Conservation (phyloP, 1,140 invertebrate species). For the Euwallacea similis region DNA sequence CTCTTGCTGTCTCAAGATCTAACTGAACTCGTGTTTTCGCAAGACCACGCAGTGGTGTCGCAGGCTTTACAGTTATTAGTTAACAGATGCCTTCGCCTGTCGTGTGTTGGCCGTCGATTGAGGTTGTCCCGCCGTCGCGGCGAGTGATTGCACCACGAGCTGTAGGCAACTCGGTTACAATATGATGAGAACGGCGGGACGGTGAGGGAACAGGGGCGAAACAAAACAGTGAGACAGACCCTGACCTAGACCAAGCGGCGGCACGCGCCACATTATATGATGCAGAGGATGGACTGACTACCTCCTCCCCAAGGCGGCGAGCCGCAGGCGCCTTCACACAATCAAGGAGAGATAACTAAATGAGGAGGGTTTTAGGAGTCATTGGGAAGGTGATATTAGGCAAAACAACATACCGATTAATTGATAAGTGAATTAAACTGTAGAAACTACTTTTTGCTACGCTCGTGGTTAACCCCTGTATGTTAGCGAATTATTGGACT, state of each 20-base stretch:
- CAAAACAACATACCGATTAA: too few species aligned
- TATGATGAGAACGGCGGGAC: not conserved
- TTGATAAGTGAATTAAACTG: too few species aligned
- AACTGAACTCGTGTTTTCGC: too few species aligned
- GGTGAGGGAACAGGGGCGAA: constrained; percentile 14
- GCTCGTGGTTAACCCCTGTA: too few species aligned
- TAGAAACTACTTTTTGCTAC: too few species aligned
- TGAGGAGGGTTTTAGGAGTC: too few species aligned
- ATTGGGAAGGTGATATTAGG: too few species aligned
- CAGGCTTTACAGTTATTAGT: too few species aligned
- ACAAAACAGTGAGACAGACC: constrained; percentile 27
- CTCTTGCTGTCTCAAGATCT: too few species aligned
- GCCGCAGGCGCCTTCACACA: constrained; percentile 13
- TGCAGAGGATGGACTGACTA: constrained; percentile 20
- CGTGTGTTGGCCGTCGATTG: not conserved
- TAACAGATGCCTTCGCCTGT: too few species aligned
- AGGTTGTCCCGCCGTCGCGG: constrained; percentile 3
- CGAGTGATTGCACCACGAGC: not conserved
- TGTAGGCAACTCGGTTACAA: not conserved
- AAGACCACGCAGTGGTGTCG: too few species aligned
- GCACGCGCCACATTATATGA: constrained; percentile 28
- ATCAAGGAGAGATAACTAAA: not conserved
- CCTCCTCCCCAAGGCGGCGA: constrained; percentile 11
- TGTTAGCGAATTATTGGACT: too few species aligned
- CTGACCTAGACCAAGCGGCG: constrained; percentile 34